These are phyloP conservation scores for Hippocampus kuda DNA, from an alignment of 2,797 vertebrate genomes.

Conservation along the genomic window DNA sequence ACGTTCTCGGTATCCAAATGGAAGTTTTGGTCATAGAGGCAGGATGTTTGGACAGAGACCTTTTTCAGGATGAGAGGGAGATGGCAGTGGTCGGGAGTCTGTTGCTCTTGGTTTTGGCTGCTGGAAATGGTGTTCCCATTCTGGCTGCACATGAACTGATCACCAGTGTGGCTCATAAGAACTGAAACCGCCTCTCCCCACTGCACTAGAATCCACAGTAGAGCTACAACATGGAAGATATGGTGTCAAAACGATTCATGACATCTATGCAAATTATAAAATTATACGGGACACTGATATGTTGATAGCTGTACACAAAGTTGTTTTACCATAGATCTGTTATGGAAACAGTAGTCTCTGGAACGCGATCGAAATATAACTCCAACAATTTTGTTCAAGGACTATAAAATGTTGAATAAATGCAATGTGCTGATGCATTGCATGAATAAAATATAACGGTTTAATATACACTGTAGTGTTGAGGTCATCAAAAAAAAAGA, in stretches of 20 bases:
- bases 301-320: background rate
- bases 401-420: background rate
- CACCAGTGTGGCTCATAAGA: conserved; percentile 69
- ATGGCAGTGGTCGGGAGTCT: conserved; percentile 60
- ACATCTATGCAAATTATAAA: background rate
- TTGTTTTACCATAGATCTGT: background rate
- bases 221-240: conserved; percentile 54
- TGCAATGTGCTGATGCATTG: background rate
- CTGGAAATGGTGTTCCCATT: conserved; percentile 38
- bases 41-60: conserved; percentile 72
- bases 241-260: conserved; percentile 4
- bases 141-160: conserved; percentile 30
- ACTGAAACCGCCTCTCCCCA: conserved; percentile 70
- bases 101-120: conserved; percentile 55
- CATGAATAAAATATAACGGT: background rate
- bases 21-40: conserved; percentile 37
- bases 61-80: conserved; percentile 89
- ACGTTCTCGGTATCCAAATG: conserved; percentile 51
- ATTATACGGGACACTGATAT: background rate
- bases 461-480: background rate
- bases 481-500: background rate
- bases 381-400: background rate
- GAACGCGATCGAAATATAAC: background rate
- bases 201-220: conserved; percentile 78
- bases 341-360: background rate